These are phyloP conservation scores for Campylomormyrus tamandua DNA, from an alignment of 2,113 vertebrate genomes.

Conservation along the genomic window DNA sequence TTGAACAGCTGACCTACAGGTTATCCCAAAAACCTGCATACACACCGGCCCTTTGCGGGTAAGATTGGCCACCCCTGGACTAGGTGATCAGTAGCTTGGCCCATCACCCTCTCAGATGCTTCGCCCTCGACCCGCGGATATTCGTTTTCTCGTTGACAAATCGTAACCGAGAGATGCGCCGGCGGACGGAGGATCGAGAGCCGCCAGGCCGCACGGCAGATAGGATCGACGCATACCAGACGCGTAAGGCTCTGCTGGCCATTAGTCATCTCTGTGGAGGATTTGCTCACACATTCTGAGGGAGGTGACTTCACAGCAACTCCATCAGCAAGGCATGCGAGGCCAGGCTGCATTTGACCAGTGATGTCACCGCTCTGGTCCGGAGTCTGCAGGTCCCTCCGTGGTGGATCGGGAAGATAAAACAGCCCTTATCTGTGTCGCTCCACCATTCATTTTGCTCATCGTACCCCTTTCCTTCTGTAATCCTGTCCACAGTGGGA, in stretches of 20 bases:
- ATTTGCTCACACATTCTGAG: neutral
- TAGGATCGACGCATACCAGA: neutral
- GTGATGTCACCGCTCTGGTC: constrained; percentile 26
- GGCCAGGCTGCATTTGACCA: constrained; percentile 19
- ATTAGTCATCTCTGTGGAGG: neutral
- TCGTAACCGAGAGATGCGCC: neutral
- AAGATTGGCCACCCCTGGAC: neutral
- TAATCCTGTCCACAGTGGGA: neutral
- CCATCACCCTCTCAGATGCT: neutral
- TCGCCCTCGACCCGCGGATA: neutral
- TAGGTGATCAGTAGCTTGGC: neutral
- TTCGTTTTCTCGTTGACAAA: neutral
- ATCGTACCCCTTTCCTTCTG: neutral
- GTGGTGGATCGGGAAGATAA: neutral
- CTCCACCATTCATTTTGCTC: neutral
- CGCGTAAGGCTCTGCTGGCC: neutral
- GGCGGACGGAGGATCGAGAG: neutral
- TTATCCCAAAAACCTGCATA: no score
- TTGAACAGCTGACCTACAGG: no score
- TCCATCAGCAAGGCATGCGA: constrained; percentile 4
- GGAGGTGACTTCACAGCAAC: constrained; percentile 35
- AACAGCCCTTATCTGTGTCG: neutral
- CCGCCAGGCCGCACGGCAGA: neutral
- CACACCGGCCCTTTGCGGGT: no score
- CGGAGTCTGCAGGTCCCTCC: neutral